Percentiles rank a stretch among this genome's conserved stretches.
Evolutionary conservation across 2,888 invertebrate genomes (phyloP).

Genomic region (Venustoraphidia nigricollis): DNA sequence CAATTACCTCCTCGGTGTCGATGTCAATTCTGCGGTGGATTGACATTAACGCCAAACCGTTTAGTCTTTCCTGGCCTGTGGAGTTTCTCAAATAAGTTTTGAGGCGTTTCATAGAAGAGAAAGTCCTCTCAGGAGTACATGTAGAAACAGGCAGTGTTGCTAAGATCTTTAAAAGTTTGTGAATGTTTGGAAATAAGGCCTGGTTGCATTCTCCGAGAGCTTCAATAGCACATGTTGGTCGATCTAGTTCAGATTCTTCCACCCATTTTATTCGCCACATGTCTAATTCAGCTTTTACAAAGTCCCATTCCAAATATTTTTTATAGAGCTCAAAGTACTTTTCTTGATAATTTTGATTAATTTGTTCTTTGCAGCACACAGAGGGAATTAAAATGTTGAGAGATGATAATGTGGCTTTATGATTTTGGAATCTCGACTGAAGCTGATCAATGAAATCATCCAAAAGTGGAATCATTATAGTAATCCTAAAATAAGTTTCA

Average conservation of each 20-base stretch:
- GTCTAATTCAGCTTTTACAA: constrained; percentile 6
- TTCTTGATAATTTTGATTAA: neutral
- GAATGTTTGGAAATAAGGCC: constrained; percentile 7
- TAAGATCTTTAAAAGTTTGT: constrained; percentile 10
- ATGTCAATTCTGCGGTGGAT: neutral
- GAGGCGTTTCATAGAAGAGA: constrained; percentile 8
- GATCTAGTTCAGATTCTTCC: constrained; percentile 5
- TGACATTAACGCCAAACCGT: constrained; percentile 1
- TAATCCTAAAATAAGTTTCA: constrained; percentile 4
- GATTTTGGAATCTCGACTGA: constrained; percentile 5
- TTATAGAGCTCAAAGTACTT: neutral
- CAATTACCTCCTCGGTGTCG: constrained; percentile 1
- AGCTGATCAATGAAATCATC: constrained; percentile 5
- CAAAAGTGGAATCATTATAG: constrained; percentile 3
- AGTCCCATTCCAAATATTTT: constrained; percentile 6
- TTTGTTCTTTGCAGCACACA: constrained; percentile 2
- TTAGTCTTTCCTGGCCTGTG: constrained; percentile 7
- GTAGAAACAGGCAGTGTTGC: constrained; percentile 10
- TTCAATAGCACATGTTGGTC: constrained; percentile 6
- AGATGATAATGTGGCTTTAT: constrained; percentile 4
- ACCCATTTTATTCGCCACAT: constrained; percentile 5
- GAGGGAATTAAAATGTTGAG: neutral
- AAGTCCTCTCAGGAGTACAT: constrained; percentile 10
- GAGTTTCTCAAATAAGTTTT: constrained; percentile 9
- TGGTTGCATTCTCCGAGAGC: constrained; percentile 4